Base-by-base conservation (phyloP, 2,797 vertebrate genomes). In the Sebastes miniatus region DNA sequence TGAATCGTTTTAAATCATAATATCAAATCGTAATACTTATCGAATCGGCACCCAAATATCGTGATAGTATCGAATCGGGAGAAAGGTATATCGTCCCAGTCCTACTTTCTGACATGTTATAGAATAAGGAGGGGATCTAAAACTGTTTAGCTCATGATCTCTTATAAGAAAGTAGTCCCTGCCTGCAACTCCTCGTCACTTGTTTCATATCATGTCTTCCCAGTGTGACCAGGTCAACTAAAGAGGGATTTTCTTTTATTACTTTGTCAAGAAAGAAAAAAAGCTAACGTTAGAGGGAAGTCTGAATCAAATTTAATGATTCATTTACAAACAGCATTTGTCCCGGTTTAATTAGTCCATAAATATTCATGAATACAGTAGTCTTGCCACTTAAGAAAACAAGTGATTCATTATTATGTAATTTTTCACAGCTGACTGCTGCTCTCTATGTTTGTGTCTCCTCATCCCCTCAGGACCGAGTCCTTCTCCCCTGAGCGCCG, bases 381-480 rank as follows among this genome's bases (percentile, higher is more conserved):
- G 43, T 47, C 43, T 47, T 43, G 22, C 50, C 18, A n/a, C 20
- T 18, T 47, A 47, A 47, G 43, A 18, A 52, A n/a, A 52, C 50
- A n/a, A 52, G 20, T 52, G 20, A 52, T 52, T 52, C 8, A 52
- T 52, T n/a, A n/a, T 52, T n/a, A 10, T 52, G 18, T 52, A 4
- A 52, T 52, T 52, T 10, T 52, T n/a, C 18, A n/a, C 50, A 52
- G 20, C 20, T 52, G 50, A n/a, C 18, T 4, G 50, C 20, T 52
- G 18, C 20, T 47, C 16, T 47, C 43, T 18, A 1, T 47, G 43
- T 47, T 47, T 47, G 16, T 47, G 43, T 47, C 43, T 47, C 16
- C 16, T 47, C 43, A 47, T 47, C 6, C 43, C 31, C 59, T 18
- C 82, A 91, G 92, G 13, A 24, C 69, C 14, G 47, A 74, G 25